Evolutionary conservation across 2,888 invertebrate genomes (phyloP), one percentile per base, ranked within the genome.

Genomic region (Xestia xanthographa): DNA sequence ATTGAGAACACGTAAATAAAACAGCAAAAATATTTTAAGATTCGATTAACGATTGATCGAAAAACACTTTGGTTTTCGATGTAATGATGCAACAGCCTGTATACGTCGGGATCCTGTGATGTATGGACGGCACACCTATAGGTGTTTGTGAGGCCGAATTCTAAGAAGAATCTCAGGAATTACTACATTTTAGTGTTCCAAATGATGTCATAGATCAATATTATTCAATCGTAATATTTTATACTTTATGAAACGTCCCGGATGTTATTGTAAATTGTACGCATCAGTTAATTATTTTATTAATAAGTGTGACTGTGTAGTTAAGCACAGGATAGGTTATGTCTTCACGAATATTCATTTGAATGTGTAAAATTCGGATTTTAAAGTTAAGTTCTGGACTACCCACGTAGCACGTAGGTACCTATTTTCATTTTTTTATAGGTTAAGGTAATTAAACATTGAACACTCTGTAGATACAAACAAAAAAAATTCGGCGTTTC

Each of bases 161-260:
- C 93, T 88, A 70, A 92, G 93, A 93, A 93, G 80, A 89, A 91
- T 90, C 86, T 86, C 66, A 79, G 80, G 82, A 86, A 86, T 86
- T 87, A 84, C 76, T 84, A 79, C 77, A 83, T 87, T 90, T 87
- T 86, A 84, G 84, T 85, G 77, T 82, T 72, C 68, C 63, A 80
- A 84, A 83, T 88, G 86, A 90, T 84, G 85, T 86, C 81, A 84
- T 84, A 79, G 43, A 80, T 85, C 83, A 83, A 85, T 86, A 85
- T 87, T 88, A 81, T 85, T 78, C 73, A 79, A 83, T 86, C 79
- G 66, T 86, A 53, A 83, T 82, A 86, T 79, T 82, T 79, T 77
- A 81, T 69, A 73, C 26, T 80, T 43, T 60, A 78, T 69, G 65
- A 65, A 76, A 34, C 62, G 38, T 83, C 77, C 68, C 80, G 84